Evolutionary conservation across 1,140 invertebrate genomes (phyloP).

Genomic region (Zaprionus ghesquierei): DNA sequence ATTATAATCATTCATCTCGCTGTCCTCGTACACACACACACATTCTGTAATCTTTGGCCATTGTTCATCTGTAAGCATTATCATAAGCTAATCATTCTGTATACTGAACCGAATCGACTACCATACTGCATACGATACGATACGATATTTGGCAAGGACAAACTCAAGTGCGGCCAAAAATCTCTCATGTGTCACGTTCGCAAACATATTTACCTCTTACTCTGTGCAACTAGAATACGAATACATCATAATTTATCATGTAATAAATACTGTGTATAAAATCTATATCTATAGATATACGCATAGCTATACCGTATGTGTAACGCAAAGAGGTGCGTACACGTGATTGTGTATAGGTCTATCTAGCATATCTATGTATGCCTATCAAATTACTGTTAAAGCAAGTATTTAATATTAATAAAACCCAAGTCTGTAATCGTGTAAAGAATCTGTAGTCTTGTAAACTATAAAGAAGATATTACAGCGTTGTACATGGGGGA

Average conservation of each 20-base stretch:
- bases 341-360: conserved; percentile 24
- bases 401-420: conserved; percentile 70
- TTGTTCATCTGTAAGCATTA: conserved; percentile 1
- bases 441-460: background rate
- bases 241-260: background rate
- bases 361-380: conserved; percentile 50
- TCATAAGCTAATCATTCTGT: background rate
- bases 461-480: background rate
- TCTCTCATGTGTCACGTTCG: conserved; percentile 55
- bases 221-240: conserved; percentile 63
- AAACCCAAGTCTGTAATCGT: conserved; percentile 66
- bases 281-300: conserved; percentile 14
- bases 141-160: conserved; percentile 43
- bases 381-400: conserved; percentile 64
- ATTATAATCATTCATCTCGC: conserved; percentile 6
- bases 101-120: background rate
- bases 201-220: conserved; percentile 77
- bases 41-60: conserved; percentile 53
- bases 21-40: conserved; percentile 26
- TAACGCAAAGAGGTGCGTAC: background rate
- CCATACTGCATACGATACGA: background rate
- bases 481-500: too few relatives aligned
- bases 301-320: conserved; percentile 16
- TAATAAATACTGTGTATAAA: conserved; percentile 53
- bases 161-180: conserved; percentile 66